Conservation (phyloP, 2,888 invertebrate species). For the Slavum lentiscoides region DNA sequence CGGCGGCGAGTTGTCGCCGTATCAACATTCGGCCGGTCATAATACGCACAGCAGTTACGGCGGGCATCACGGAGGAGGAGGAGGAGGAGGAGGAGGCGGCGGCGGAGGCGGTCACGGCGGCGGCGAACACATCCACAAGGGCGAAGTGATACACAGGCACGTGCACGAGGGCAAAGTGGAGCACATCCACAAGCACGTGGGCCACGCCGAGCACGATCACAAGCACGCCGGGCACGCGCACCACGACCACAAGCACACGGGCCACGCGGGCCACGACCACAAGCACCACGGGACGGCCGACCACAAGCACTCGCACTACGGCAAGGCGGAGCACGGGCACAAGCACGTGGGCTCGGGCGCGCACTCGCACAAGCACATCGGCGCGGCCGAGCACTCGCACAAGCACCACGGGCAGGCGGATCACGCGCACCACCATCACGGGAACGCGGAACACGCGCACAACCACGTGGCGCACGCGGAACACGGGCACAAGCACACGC, state of each 20-base stretch:
- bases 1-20: conserved; percentile 40
- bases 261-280: conserved; percentile 57
- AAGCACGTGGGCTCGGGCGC: conserved; percentile 59
- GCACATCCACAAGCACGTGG: conserved; percentile 57
- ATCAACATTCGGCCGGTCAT: conserved; percentile 47
- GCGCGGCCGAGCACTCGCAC: conserved; percentile 61
- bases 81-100: conserved; percentile 52
- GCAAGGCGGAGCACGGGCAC: conserved; percentile 61
- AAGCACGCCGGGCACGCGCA: conserved; percentile 57
- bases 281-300: conserved; percentile 57
- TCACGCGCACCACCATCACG: conserved; percentile 56
- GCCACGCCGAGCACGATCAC: conserved; percentile 57
- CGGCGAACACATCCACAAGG: conserved; percentile 57
- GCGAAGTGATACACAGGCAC: conserved; percentile 56
- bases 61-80: conserved; percentile 36
- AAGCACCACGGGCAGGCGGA: conserved; percentile 62
- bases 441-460: conserved; percentile 60
- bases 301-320: conserved; percentile 60
- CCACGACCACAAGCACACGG: conserved; percentile 57
- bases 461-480: conserved; percentile 60
- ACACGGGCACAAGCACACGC: conserved; percentile 55
- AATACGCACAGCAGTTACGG: conserved; percentile 36
- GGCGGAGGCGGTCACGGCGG: conserved; percentile 54
- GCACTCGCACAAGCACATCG: conserved; percentile 62
- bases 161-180: conserved; percentile 56